Evolutionary conservation across 2,113 vertebrate genomes (phyloP).

Genomic region (Vimba vimba): DNA sequence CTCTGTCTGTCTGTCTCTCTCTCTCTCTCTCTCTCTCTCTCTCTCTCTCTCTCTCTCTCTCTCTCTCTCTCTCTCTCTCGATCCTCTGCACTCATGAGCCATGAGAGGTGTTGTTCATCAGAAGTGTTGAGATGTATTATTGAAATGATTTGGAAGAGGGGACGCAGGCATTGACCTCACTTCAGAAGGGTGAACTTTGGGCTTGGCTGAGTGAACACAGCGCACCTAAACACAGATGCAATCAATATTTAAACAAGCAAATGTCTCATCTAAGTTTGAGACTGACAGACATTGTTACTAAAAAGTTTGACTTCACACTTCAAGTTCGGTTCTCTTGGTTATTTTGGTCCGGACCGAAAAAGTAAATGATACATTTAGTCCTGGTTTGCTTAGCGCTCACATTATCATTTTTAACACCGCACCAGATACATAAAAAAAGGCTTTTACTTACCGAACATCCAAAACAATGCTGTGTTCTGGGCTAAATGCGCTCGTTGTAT

Average conservation of each 20-base stretch:
- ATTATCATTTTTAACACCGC: too few relatives aligned
- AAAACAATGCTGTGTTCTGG: too few relatives aligned
- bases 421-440: too few relatives aligned
- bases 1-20: neutral
- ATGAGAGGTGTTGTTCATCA: neutral
- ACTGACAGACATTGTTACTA: neutral
- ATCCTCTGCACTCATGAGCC: neutral
- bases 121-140: neutral
- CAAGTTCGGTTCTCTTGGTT: too few relatives aligned
- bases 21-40: neutral
- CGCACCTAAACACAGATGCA: neutral
- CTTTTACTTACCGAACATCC: too few relatives aligned
- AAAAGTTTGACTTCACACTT: neutral
- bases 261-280: neutral
- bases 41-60: neutral
- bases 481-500: too few relatives aligned
- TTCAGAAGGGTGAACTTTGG: neutral
- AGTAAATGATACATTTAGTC: too few relatives aligned
- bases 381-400: too few relatives aligned
- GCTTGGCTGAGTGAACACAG: neutral
- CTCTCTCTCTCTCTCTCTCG: neutral
- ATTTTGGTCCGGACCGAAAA: too few relatives aligned
- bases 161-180: slow-evolving; percentile 9
- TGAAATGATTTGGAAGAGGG: neutral
- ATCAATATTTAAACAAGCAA: neutral